Conservation (phyloP, 2,113 vertebrate species). For the Chunga burmeisteri region DNA sequence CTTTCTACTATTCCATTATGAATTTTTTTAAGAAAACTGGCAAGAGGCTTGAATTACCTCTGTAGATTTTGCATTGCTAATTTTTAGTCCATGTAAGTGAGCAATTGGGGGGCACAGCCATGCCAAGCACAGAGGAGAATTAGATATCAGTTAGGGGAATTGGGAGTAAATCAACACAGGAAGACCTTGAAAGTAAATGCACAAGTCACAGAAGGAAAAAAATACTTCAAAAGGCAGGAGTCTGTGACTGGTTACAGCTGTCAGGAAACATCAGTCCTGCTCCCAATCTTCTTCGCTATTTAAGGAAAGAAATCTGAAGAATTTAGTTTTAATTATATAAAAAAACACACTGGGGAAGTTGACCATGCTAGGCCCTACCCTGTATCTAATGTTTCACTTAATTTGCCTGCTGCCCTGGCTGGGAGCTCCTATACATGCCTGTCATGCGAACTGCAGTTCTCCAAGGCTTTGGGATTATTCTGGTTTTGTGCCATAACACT, state of each 20-base stretch:
- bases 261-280: conserved; percentile 10
- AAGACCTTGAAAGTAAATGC: conserved; percentile 34
- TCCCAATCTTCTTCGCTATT: background rate
- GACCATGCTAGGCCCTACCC: background rate
- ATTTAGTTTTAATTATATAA: conserved; percentile 47
- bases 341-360: background rate
- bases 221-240: conserved; percentile 1
- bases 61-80: background rate
- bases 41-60: background rate
- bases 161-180: background rate
- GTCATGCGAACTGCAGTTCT: background rate
- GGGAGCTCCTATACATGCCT: background rate
- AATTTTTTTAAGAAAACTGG: background rate
- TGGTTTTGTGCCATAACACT: conserved; percentile 11
- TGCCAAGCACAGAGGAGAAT: background rate
- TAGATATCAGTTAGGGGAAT: background rate
- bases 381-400: background rate
- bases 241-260: conserved; percentile 32
- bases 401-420: conserved; percentile 3
- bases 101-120: background rate
- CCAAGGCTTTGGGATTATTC: conserved; percentile 42
- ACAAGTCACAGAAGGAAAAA: background rate
- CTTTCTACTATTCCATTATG: background rate
- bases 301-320: conserved; percentile 29
- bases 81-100: background rate